These are phyloP conservation scores for Halictus rubicundus DNA, from an alignment of 1,140 invertebrate genomes.

Conservation along the genomic window DNA sequence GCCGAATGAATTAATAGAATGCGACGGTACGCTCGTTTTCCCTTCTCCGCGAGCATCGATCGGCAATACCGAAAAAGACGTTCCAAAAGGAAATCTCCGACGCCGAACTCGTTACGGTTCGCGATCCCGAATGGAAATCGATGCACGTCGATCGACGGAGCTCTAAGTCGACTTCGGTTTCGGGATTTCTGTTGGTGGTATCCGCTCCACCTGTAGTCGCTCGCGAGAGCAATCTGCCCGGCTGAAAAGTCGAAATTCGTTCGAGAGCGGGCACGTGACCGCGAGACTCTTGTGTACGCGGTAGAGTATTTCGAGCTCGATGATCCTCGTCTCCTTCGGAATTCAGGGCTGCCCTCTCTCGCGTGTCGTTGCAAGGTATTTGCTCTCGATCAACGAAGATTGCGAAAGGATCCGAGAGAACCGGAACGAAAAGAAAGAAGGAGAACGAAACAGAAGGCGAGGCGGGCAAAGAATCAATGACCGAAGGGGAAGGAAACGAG, in stretches of 20 bases:
- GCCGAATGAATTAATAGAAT: too few species aligned
- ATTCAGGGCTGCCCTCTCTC: not conserved
- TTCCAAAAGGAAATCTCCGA: not conserved
- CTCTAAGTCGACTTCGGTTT: slow-evolving; percentile 9
- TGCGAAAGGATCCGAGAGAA: not conserved
- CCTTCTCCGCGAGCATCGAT: too few species aligned
- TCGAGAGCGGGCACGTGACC: not conserved
- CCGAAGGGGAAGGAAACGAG: slow-evolving; percentile 49
- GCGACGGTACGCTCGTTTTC: too few species aligned
- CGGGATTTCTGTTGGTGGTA: slow-evolving; percentile 1
- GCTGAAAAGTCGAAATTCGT: slow-evolving; percentile 17
- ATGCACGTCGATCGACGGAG: not conserved
- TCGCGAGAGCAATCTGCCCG: not conserved
- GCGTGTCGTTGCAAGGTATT: slow-evolving; percentile 25
- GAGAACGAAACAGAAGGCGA: not conserved
- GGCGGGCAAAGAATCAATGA: slow-evolving; percentile 17
- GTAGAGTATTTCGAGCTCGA: not conserved
- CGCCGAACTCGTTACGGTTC: not conserved
- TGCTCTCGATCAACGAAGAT: slow-evolving; percentile 43
- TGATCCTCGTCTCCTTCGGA: not conserved
- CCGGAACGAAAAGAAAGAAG: not conserved
- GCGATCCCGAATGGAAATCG: not conserved
- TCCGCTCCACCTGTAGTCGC: not conserved
- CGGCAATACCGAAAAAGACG: too few species aligned
- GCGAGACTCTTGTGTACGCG: not conserved